Conservation (phyloP, 2,888 invertebrate genomes). For the Malthinus seriepunctatus region DNA sequence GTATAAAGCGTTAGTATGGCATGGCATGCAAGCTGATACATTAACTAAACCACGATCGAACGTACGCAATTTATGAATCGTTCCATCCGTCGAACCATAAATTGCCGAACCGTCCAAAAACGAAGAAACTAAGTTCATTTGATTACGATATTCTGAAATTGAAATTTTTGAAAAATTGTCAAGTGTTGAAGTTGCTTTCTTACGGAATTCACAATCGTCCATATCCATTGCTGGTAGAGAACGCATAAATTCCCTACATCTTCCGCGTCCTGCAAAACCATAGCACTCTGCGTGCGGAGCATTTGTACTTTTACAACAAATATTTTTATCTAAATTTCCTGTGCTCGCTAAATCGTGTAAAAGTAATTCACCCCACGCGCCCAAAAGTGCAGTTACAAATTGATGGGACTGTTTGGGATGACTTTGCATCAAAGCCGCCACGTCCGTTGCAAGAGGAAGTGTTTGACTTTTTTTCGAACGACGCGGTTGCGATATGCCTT, state of each 20-base stretch:
- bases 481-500: conserved; percentile 57
- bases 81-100: conserved; percentile 77
- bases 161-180: background rate
- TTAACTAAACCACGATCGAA: conserved; percentile 75
- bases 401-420: conserved; percentile 66
- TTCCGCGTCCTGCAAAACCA: conserved; percentile 52
- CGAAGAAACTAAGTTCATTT: conserved; percentile 83
- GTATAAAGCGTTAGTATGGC: conserved; percentile 73
- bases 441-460: conserved; percentile 64
- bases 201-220: conserved; percentile 67
- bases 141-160: conserved; percentile 70
- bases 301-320: conserved; percentile 50
- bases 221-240: conserved; percentile 68
- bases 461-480: conserved; percentile 60
- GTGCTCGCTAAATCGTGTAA: conserved; percentile 73
- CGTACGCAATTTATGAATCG: conserved; percentile 69
- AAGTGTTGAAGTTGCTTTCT: conserved; percentile 37
- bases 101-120: conserved; percentile 83
- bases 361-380: conserved; percentile 79
- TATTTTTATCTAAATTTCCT: conserved; percentile 61
- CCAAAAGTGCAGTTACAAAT: conserved; percentile 75
- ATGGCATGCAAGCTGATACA: conserved; percentile 65
- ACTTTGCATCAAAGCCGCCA: conserved; percentile 62
- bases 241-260: conserved; percentile 70
- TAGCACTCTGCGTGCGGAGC: conserved; percentile 62